phyloP scores from a whole-genome alignment of 2,888 invertebrate genomes.

The Lepidocyrtoides sp. region DNA sequence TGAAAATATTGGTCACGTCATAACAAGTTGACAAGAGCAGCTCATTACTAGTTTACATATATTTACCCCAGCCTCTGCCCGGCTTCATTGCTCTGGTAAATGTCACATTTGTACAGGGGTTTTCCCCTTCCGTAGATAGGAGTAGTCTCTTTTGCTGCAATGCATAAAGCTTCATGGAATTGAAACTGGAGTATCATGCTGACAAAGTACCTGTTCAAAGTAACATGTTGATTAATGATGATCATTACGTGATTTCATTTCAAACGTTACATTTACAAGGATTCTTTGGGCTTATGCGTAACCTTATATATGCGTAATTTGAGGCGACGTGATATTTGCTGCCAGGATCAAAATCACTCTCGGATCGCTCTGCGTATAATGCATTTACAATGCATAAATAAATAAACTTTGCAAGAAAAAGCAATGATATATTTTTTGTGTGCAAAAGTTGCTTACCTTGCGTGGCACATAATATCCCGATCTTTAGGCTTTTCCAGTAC shows the following conservation, averaged over 20 bases:
- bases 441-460: conserved; percentile 87
- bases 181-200: conserved; percentile 88
- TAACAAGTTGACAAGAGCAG: too few relatives aligned
- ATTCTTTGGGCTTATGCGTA: neutral
- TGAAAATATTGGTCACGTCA: too few relatives aligned
- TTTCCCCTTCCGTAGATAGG: conserved; percentile 85
- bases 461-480: conserved; percentile 89
- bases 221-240: too few relatives aligned
- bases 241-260: conserved; percentile 86
- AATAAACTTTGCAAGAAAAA: too few relatives aligned
- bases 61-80: conserved; percentile 87
- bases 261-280: neutral
- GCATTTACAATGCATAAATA: neutral
- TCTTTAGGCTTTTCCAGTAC: conserved; percentile 93
- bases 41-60: too few relatives aligned
- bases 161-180: conserved; percentile 87
- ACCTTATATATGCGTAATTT: conserved; percentile 89
- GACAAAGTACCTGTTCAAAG: conserved; percentile 87
- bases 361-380: conserved; percentile 88
- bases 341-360: conserved; percentile 94
- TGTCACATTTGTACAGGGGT: conserved; percentile 87
- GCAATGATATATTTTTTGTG: neutral
- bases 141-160: conserved; percentile 86
- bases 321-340: conserved; percentile 94
- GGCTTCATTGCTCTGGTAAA: conserved; percentile 85